Percentiles rank a stretch among this genome's conserved stretches.
These are phyloP conservation scores for Cephonodes hylas DNA, from an alignment of 2,888 invertebrate species.

Conservation along the genomic window DNA sequence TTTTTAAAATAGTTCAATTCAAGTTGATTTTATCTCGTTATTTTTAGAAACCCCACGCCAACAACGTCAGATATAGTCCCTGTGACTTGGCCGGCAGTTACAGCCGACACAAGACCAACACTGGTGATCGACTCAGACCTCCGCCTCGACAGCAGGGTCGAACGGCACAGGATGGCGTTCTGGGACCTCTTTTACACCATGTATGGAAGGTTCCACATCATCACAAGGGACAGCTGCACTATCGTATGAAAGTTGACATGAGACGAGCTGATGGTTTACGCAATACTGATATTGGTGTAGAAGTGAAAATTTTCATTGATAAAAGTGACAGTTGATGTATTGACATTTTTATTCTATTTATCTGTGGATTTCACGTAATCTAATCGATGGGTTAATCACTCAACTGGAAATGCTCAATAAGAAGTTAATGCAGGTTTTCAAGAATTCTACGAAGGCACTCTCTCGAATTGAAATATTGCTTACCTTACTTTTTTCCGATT, in stretches of 20 bases:
- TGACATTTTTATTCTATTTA: slow-evolving; percentile 4
- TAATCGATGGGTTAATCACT: background rate
- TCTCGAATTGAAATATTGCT: no score
- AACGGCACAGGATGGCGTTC: slow-evolving; percentile 63
- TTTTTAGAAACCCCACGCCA: slow-evolving; percentile 65
- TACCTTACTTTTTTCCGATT: no score
- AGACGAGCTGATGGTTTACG: background rate
- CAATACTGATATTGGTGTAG: background rate
- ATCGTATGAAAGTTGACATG: background rate
- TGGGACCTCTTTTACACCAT: slow-evolving; percentile 68
- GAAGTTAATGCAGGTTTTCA: background rate
- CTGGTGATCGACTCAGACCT: slow-evolving; percentile 58
- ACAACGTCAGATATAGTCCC: slow-evolving; percentile 45
- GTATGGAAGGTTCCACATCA: slow-evolving; percentile 55
- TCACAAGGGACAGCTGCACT: slow-evolving; percentile 32
- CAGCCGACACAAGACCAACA: slow-evolving; percentile 48
- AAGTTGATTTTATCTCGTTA: background rate
- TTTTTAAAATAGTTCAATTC: no score
- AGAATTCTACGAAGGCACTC: no score
- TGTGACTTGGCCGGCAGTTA: slow-evolving; percentile 53
- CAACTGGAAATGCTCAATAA: background rate
- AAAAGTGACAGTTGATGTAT: background rate
- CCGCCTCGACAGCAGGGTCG: slow-evolving; percentile 47
- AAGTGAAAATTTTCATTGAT: slow-evolving; percentile 1
- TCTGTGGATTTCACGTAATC: background rate